These are phyloP conservation scores for Brachypteracias leptosomus DNA, from an alignment of 2,113 vertebrate species.

Conservation along the genomic window DNA sequence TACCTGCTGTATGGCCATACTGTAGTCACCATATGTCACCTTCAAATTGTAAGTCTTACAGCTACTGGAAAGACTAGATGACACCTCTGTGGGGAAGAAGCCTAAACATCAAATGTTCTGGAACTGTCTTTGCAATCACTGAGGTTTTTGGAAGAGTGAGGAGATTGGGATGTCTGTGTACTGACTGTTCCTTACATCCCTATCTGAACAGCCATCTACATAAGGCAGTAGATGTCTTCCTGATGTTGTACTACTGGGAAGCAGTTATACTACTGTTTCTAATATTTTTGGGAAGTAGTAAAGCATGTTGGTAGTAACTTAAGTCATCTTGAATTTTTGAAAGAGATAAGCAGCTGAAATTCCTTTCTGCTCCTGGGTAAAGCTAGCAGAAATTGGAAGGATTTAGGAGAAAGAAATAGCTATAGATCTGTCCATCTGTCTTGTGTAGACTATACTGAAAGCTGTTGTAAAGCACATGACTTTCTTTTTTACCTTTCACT, in stretches of 20 bases:
- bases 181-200: background rate
- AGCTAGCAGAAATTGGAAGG: background rate
- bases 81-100: background rate
- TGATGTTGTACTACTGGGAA: background rate
- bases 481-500: background rate
- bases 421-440: background rate
- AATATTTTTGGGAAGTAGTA: background rate
- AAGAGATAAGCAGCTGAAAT: background rate
- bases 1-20: background rate
- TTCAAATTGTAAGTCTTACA: background rate
- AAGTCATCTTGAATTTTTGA: background rate
- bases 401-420: background rate
- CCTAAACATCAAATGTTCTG: background rate
- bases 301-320: background rate
- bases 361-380: background rate
- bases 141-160: background rate
- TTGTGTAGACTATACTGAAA: background rate
- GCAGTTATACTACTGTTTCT: background rate
- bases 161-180: background rate
- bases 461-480: background rate
- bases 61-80: background rate
- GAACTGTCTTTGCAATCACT: background rate
- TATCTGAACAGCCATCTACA: background rate
- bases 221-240: background rate
- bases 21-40: background rate